Evolutionary conservation across 2,797 vertebrate species (phyloP), one percentile per base, ranked within the genome.

Genomic region (Hemibagrus guttatus): DNA sequence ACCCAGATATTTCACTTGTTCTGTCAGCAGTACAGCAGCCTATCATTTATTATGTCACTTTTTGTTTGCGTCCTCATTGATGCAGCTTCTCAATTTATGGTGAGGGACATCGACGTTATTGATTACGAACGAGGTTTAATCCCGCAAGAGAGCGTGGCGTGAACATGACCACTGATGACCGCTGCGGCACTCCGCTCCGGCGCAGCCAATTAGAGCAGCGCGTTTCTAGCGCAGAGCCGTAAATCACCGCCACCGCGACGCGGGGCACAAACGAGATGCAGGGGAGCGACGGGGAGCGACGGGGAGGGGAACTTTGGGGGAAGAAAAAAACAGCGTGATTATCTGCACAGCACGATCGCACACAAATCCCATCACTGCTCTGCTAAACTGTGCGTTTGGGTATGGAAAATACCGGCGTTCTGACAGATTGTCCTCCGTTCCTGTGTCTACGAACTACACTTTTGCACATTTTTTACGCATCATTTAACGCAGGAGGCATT

Each of bases 161-260:
- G 80, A 66, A 16, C 59, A 31, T 42, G 61, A n/a, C 42, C 59
- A 23, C 35, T 19, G 80, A 28, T 49, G 42, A 66, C 39, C 14
- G 79, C 63, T 81, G 80, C 80, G 64, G 87, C 87, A 85, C 26
- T 83, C n/a, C 39, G 87, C 84, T 87, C 81, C 21, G 23, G 71
- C 31, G 81, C 75, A 75, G 64, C 87, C 79, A 85, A 90, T 89
- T 80, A 79, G 72, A 42, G 52, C 58, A 13, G 19, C 72, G 64
- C 52, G 31, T 54, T 85, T 81, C 59, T 85, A 52, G 85, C 28
- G 88, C 86, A 84, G 87, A 74, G 78, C 17, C 26, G 87, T 89
- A 89, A 89, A 91, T 91, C 90, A 79, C 74, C 35, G 28, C 71
- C 6, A 8, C 39, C 81, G 63, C 66, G 72, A 31, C 61, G 71